Conservation (phyloP, 2,888 invertebrate genomes). For the Lasioglossum pauxillum region DNA sequence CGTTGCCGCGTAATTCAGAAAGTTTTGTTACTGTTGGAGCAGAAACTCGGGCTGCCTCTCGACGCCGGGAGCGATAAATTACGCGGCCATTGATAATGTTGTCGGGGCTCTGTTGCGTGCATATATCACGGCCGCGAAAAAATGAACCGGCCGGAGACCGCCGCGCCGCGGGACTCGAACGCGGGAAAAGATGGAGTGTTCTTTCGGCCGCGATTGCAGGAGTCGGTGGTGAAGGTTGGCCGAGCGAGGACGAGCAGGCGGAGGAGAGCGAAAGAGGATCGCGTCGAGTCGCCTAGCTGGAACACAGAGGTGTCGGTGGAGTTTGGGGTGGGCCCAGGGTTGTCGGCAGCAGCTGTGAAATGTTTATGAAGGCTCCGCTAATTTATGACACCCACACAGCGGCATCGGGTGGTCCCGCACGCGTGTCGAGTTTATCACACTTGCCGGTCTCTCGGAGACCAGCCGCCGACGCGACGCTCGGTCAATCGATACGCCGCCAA, state of each 20-base stretch:
- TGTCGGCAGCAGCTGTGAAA: constrained; percentile 83
- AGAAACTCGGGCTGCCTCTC: background rate
- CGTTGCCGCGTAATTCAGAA: too few species aligned
- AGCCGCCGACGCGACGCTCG: constrained; percentile 23
- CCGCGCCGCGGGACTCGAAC: constrained; percentile 62
- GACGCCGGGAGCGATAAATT: constrained; percentile 50
- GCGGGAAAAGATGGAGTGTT: constrained; percentile 73
- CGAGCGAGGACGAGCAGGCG: constrained; percentile 25
- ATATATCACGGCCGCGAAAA: constrained; percentile 58
- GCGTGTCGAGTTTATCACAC: constrained; percentile 70
- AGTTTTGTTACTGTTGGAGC: too few species aligned
- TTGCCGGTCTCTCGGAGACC: constrained; percentile 48
- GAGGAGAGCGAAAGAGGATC: constrained; percentile 52
- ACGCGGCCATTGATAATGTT: constrained; percentile 55
- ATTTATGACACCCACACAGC: constrained; percentile 79
- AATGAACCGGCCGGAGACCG: constrained; percentile 67
- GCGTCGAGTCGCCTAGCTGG: constrained; percentile 33
- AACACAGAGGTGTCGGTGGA: constrained; percentile 56
- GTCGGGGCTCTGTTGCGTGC: constrained; percentile 44
- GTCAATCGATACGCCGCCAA: constrained; percentile 65
- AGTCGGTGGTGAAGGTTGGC: background rate
- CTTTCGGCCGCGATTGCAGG: constrained; percentile 31
- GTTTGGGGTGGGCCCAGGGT: constrained; percentile 57
- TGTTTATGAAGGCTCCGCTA: constrained; percentile 83
- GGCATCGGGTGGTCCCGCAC: constrained; percentile 37